Base-by-base conservation (phyloP, 1,140 invertebrate genomes). In the Delia radicum region DNA sequence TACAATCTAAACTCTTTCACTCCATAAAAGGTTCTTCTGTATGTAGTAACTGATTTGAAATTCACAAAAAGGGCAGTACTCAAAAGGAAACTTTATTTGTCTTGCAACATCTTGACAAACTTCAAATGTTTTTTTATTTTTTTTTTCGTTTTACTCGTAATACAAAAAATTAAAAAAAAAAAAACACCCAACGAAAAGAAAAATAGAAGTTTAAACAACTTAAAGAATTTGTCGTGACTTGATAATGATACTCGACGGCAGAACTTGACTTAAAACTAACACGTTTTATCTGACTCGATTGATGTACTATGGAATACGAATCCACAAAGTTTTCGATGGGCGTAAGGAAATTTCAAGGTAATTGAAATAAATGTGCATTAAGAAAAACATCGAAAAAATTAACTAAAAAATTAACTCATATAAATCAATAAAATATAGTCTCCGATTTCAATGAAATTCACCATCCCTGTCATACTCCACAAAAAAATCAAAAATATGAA, bases 161-260 rank as follows among this genome's bases (percentile, higher is more conserved):
- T n/a, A n/a, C n/a, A n/a, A n/a, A n/a, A n/a, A n/a, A n/a, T n/a
- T n/a, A n/a, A n/a, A n/a, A n/a, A n/a, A n/a, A n/a, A n/a, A n/a
- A n/a, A n/a, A n/a, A n/a, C n/a, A n/a, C n/a, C 24, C 62, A 12
- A 62, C 21, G 26, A 62, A 24, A 61, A 7, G 13, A 63, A 67
- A 31, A 21, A 37, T 33, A 33, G 21, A 29, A 69, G 24, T 33
- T 37, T 21, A 31, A 24, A 29, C 27, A 69, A 69, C 29, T 21
- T 18, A 33, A 62, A 67, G 74, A 75, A 75, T 75, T 75, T 75
- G 74, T 75, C 74, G 74, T 75, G 74, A 75, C 74, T 75, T 67
- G 74, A 75, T 75, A 75, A 75, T 75, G 74, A 75, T 71, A 69
- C 65, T 37, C n/a, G 10, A 69, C 5, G 33, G 21, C n/a, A 69